Conservation (phyloP, 1,140 invertebrate species). For the Lordiphosa mommai region DNA sequence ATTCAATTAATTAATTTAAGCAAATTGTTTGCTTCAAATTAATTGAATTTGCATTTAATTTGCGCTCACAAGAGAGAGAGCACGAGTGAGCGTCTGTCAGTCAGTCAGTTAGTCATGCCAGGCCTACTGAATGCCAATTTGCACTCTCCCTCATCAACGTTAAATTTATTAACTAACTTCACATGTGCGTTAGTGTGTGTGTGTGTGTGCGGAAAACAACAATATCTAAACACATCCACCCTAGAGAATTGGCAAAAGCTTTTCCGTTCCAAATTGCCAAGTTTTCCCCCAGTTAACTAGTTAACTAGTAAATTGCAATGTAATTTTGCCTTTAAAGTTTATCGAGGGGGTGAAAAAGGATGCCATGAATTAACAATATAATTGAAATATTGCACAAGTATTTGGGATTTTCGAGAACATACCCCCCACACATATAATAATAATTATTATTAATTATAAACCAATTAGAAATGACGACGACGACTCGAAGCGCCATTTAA, state of each 20-base stretch:
- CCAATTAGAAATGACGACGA: conserved; percentile 47
- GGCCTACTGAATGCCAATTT: conserved; percentile 49
- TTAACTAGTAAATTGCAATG: conserved; percentile 9
- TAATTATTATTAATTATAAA: conserved; percentile 67
- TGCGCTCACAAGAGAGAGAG: conserved; percentile 46
- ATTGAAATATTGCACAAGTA: conserved; percentile 25
- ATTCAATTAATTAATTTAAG: conserved; percentile 79
- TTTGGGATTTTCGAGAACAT: background rate
- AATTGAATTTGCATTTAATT: conserved; percentile 79
- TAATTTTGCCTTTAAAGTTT: conserved; percentile 2
- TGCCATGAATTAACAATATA: conserved; percentile 40
- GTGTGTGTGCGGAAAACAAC: conserved; percentile 10
- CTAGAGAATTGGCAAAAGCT: conserved; percentile 23
- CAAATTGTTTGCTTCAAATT: conserved; percentile 78
- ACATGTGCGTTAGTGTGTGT: conserved; percentile 3
- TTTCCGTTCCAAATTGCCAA: conserved; percentile 42
- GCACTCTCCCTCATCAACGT: conserved; percentile 20
- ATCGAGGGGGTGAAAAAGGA: background rate
- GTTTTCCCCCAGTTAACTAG: conserved; percentile 14
- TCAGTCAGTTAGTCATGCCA: conserved; percentile 12
- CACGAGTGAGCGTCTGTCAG: conserved; percentile 23
- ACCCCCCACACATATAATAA: conserved; percentile 35
- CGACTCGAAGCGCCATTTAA: conserved; percentile 14
- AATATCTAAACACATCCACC: conserved; percentile 23
- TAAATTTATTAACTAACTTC: conserved; percentile 52